Evolutionary conservation across 2,888 invertebrate genomes (phyloP), one percentile per base, ranked within the genome.

Genomic region (Eupithecia subumbrata): DNA sequence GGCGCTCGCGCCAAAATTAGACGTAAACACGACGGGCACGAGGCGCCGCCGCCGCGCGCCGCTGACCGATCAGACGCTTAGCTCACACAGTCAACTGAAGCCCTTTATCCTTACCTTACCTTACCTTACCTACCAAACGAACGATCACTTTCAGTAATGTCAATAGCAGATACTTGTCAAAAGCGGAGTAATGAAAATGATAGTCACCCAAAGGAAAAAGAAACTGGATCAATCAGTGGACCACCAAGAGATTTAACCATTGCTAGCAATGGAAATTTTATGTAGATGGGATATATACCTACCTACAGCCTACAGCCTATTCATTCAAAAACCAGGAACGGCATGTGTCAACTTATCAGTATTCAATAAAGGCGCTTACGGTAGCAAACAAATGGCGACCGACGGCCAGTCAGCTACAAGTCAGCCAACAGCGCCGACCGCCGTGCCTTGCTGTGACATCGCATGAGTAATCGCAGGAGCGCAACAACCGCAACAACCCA

Each of bases 1-100:
- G 92, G 92, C 93, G 94, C 93, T 93, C 92, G 90, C 91, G 94
- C 94, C 94, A 91, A 92, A 94, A 94, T 94, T 94, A 94, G 94
- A 94, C 93, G 94, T 94, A 94, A 94, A 94, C 93, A 94, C 91
- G 90, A 85, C 89, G 89, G 87, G 89, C 90, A 89, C 88, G 91
- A 92, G 92, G 93, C 93, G 93, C 92, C 92, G 88, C 85, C 87
- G n/a, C n/a, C n/a, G n/a, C n/a, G 93, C 93, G 93, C 92, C 92
- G 88, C 85, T 87, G 85, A 37, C 83, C 82, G 83, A 82, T 82
- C 81, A 80, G 82, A 81, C 83, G 84, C 81, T 82, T 79, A 83
- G 86, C 75, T 84, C 73, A 80, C 78, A 76, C 77, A 72, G 60
- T 74, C 72, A 77, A 76, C 80, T 75, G 73, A 71, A 74, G 30